A percentile compares a stretch with the other conserved stretches of the same genome.
Conservation (phyloP, 2,113 vertebrate species). For the Azemiops feae region DNA sequence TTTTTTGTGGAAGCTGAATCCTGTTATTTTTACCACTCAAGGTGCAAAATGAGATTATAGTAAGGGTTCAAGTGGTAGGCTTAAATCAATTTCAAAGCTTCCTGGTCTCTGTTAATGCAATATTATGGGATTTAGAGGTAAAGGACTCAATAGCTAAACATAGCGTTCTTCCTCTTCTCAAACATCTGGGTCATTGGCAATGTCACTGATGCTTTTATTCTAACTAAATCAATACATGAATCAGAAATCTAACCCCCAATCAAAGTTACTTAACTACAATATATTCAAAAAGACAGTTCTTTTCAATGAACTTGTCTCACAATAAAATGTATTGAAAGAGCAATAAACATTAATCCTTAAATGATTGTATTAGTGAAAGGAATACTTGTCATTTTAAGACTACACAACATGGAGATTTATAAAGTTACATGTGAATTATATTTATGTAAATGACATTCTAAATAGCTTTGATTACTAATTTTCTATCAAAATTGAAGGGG, state of each 20-base stretch:
- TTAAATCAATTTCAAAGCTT: conserved; percentile 73
- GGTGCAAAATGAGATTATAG: conserved; percentile 72
- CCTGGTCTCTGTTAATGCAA: conserved; percentile 64
- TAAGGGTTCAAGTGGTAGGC: conserved; percentile 59
- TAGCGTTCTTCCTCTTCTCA: conserved; percentile 18
- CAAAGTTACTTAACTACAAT: conserved; percentile 53
- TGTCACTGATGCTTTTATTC: conserved; percentile 66
- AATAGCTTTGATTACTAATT: neutral
- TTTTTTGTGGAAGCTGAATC: conserved; percentile 51
- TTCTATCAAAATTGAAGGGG: neutral
- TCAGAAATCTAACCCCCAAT: conserved; percentile 58
- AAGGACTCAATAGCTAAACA: conserved; percentile 60
- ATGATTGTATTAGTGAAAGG: neutral
- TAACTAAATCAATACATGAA: conserved; percentile 62
- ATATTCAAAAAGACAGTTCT: conserved; percentile 38
- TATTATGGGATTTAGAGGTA: conserved; percentile 63
- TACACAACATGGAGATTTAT: conserved; percentile 8
- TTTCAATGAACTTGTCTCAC: conserved; percentile 37
- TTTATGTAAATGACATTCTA: neutral
- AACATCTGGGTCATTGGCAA: conserved; percentile 71
- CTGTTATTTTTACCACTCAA: conserved; percentile 65
- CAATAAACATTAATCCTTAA: conserved; percentile 43
- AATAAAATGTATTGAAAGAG: conserved; percentile 29
- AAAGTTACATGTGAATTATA: neutral
- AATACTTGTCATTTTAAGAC: neutral